phyloP scores from a whole-genome alignment of 1,140 invertebrate genomes.

The Drosophila watanabei region DNA sequence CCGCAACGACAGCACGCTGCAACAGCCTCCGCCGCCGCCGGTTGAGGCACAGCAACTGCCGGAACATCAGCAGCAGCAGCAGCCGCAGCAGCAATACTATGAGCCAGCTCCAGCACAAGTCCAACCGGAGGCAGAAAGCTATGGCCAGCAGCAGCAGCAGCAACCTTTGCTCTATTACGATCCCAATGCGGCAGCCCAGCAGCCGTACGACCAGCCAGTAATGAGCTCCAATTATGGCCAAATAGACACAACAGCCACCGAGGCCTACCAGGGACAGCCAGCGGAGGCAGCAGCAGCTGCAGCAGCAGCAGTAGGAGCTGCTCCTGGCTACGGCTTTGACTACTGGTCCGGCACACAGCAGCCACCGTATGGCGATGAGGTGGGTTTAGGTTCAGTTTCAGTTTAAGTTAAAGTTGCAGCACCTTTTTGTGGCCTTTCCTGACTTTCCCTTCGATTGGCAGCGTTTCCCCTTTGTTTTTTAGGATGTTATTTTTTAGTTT shows the following conservation, averaged over 20 bases:
- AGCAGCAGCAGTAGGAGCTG: constrained; percentile 2
- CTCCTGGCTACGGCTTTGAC: constrained; percentile 49
- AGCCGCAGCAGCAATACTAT: constrained; percentile 42
- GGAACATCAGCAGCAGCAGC: neutral
- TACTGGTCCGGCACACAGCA: constrained; percentile 65
- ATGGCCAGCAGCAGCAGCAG: constrained; percentile 39
- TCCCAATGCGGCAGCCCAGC: constrained; percentile 48
- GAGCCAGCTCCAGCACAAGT: constrained; percentile 47
- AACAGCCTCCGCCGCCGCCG: neutral
- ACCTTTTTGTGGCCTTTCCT: neutral
- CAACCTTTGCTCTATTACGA: constrained; percentile 62
- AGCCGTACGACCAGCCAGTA: constrained; percentile 40
- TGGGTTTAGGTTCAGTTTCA: constrained; percentile 21
- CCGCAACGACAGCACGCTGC: constrained; percentile 21
- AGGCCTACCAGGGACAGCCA: constrained; percentile 25
- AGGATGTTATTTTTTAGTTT: neutral
- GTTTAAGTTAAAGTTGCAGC: neutral
- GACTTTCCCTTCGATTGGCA: neutral
- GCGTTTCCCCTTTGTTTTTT: neutral
- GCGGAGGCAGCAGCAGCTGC: constrained; percentile 7
- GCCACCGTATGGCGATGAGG: constrained; percentile 72
- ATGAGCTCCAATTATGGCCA: constrained; percentile 20
- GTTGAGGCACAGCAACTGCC: constrained; percentile 38
- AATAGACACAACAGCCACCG: constrained; percentile 15
- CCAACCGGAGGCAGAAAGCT: constrained; percentile 30